Evolutionary conservation across 2,113 vertebrate species (phyloP).

Genomic region (Dasyurus viverrinus): DNA sequence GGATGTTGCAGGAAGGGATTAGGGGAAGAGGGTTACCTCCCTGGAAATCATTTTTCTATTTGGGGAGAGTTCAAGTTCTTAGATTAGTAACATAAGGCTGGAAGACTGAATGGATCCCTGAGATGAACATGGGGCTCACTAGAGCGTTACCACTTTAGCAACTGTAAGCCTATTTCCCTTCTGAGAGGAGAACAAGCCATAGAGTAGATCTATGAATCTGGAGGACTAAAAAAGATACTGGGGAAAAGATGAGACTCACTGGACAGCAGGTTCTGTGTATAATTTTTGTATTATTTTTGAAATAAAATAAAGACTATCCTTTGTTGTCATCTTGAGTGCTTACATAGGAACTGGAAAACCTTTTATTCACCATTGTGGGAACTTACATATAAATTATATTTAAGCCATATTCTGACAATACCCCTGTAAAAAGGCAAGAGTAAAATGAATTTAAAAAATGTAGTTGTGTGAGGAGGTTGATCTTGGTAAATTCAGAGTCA

Average conservation of each 20-base stretch:
- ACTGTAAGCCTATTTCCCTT: not conserved
- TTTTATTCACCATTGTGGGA: not conserved
- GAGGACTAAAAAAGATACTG: not conserved
- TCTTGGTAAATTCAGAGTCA: not conserved
- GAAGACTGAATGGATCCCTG: not conserved
- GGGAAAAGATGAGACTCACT: not conserved
- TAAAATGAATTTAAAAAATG: not conserved
- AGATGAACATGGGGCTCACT: not conserved
- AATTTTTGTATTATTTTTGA: not conserved
- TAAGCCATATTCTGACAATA: not conserved
- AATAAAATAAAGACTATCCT: not conserved
- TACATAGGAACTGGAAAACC: not conserved
- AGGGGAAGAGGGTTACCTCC: too few relatives aligned
- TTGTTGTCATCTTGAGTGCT: not conserved
- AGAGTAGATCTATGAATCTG: not conserved
- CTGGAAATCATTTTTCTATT: not conserved
- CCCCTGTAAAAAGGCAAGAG: not conserved
- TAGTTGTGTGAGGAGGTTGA: not conserved
- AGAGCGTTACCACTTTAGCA: not conserved
- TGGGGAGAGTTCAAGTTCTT: not conserved
- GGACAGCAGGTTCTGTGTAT: not conserved
- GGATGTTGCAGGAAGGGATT: too few relatives aligned
- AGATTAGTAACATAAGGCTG: not conserved
- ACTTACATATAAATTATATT: not conserved
- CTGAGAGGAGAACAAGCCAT: not conserved